A percentile compares a stretch with the other conserved stretches of the same genome.
Evolutionary conservation across 2,888 invertebrate species (phyloP).

Genomic region (Anorthoa munda): DNA sequence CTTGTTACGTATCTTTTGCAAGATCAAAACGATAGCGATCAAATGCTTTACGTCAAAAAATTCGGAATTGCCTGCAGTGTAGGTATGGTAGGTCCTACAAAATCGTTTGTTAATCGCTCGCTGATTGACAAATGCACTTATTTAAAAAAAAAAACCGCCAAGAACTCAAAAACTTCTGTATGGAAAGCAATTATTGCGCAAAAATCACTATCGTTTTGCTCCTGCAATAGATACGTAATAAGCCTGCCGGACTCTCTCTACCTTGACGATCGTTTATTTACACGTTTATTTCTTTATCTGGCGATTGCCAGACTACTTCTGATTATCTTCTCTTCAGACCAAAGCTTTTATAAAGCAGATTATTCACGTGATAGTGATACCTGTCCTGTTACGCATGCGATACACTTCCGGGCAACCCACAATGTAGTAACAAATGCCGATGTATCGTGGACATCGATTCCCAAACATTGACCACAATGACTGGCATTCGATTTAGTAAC

Average conservation of each 20-base stretch:
- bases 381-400: background rate
- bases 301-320: background rate
- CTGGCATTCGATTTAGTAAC: conserved; percentile 55
- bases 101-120: no score
- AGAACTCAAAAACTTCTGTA: no score
- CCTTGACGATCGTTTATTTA: background rate
- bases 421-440: conserved; percentile 41
- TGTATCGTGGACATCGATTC: conserved; percentile 47
- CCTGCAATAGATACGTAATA: no score
- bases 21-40: no score
- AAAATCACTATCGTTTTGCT: no score
- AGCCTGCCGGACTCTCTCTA: background rate
- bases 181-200: no score
- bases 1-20: no score
- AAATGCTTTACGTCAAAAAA: no score
- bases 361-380: conserved; percentile 1
- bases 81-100: no score
- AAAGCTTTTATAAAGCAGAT: background rate
- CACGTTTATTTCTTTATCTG: background rate
- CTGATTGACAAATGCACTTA: no score
- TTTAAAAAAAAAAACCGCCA: no score
- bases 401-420: conserved; percentile 10
- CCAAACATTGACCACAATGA: conserved; percentile 55
- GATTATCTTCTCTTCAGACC: background rate
- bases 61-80: no score